Base-by-base conservation (phyloP, 2,797 vertebrate genomes). In the Lacerta viridis region DNA sequence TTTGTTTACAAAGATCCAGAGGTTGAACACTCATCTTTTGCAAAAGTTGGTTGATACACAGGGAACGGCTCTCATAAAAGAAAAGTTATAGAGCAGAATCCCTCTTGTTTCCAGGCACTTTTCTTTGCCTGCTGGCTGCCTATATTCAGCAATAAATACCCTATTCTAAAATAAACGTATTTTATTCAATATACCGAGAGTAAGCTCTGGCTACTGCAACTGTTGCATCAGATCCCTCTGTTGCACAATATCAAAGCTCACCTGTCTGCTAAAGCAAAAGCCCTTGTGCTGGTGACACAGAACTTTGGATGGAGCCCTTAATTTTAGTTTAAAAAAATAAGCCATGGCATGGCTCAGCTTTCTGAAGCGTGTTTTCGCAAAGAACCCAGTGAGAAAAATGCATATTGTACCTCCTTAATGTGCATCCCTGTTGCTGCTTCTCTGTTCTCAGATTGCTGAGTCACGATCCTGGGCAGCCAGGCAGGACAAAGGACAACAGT, bases 401-500 rank as follows among this genome's bases (percentile, higher is more conserved):
- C 39, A 18, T 41, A 2, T 46, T 33, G 82, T 71, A 43, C 29
- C 64, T 29, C 20, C 17, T 4, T 29, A 20, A 61, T 29, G 23
- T 8, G 5, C 43, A 25, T 15, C 2, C 15, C 7, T 11, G 15
- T 64, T 39, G 80, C 46, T 64, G 74, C 39, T 6, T n/a, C 36
- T 43, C 27, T 17, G 8, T 33, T 36, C 69, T 75, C 80, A 29
- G 13, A 18, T 13, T 68, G 71, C 71, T 36, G 59, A 87, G 55
- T 68, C 80, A 69, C 41, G 5, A 66, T 39, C 71, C 61, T 18
- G 55, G 6, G 5, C 86, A 66, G 18, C 10, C 69, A 33, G 27
- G 41, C 9, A 11, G 39, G 39, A 66, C 43, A 29, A 75, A 83
- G 71, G 83, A 78, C 87, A 77, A 88, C 74, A 29, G 80, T 71